phyloP scores from a whole-genome alignment of 2,797 vertebrate genomes.

The Poecilia gillii region DNA sequence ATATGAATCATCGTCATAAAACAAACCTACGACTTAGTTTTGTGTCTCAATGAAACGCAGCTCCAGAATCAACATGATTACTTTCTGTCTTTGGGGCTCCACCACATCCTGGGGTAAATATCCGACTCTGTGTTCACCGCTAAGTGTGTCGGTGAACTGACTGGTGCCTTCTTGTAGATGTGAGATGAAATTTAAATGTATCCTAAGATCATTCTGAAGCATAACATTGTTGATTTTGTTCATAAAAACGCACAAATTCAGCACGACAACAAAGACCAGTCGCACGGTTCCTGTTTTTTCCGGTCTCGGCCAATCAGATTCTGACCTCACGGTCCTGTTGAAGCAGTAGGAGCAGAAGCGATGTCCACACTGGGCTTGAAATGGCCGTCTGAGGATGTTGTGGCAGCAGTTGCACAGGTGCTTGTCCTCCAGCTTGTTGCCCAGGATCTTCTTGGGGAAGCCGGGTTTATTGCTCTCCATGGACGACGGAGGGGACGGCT shows the following conservation, averaged over 20 bases:
- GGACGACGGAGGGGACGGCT: constrained; percentile 87
- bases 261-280: neutral
- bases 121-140: neutral
- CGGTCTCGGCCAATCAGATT: neutral
- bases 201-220: neutral
- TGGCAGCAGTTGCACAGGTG: constrained; percentile 92
- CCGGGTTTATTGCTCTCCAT: constrained; percentile 89
- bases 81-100: neutral
- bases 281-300: neutral
- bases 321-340: constrained; percentile 89
- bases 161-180: neutral
- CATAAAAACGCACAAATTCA: too few relatives aligned
- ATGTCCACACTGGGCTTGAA: constrained; percentile 94
- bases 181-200: neutral
- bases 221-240: neutral
- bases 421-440: constrained; percentile 90
- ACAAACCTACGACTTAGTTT: neutral
- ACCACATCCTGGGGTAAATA: neutral
- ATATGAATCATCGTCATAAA: neutral
- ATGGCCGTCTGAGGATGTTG: constrained; percentile 88
- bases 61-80: neutral
- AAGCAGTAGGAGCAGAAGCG: constrained; percentile 93
- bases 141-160: neutral
- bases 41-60: neutral
- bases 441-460: constrained; percentile 91